Conservation (phyloP, 2,113 vertebrate species). For the Rhodinocichla rosea region DNA sequence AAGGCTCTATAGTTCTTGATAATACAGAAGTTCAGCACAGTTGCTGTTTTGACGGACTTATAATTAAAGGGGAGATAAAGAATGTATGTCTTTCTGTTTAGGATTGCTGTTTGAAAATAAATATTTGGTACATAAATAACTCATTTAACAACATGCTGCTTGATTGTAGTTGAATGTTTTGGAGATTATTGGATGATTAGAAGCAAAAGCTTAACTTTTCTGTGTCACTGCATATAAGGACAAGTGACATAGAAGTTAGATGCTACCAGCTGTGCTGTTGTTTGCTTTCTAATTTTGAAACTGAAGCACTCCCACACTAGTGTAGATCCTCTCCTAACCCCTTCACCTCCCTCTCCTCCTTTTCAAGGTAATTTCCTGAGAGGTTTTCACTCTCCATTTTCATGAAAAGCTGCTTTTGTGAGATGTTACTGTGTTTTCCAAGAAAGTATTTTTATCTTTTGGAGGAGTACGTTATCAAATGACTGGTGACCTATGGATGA, state of each 20-base stretch:
- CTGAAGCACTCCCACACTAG: slow-evolving; percentile 8
- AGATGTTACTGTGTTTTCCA: background rate
- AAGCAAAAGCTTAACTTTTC: slow-evolving; percentile 45
- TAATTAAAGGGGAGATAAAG: background rate
- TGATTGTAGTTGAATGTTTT: background rate
- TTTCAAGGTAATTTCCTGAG: slow-evolving; percentile 16
- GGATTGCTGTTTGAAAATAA: background rate
- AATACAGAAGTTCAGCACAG: background rate
- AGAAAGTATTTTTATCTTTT: background rate
- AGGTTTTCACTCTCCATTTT: background rate
- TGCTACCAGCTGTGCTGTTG: slow-evolving; percentile 53
- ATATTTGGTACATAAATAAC: background rate
- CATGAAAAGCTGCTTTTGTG: background rate
- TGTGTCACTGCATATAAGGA: slow-evolving; percentile 30
- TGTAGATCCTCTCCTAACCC: slow-evolving; percentile 16
- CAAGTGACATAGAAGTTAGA: slow-evolving; percentile 28
- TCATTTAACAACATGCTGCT: background rate
- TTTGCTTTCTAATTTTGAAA: slow-evolving; percentile 61
- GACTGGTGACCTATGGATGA: background rate
- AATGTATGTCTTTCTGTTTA: background rate
- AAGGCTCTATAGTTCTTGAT: background rate
- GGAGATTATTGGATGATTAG: slow-evolving; percentile 11
- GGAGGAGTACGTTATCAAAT: background rate
- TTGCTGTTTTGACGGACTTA: background rate
- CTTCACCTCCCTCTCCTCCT: slow-evolving; percentile 4